phyloP scores from a whole-genome alignment of 1,140 invertebrate genomes.

The Drosophila insularis region DNA sequence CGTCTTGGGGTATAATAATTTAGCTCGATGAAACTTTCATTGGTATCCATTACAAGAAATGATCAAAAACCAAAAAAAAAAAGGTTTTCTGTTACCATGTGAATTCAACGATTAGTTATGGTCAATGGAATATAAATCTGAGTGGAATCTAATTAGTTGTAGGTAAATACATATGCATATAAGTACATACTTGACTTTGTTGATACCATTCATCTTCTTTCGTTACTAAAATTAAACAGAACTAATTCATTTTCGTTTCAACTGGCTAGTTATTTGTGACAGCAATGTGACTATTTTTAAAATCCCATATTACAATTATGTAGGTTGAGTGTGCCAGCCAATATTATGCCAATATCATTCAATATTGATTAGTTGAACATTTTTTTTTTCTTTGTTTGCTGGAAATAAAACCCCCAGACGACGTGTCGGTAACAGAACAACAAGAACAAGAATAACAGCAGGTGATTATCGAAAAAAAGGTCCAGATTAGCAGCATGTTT shows the following conservation, averaged over 20 bases:
- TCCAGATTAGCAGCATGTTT: conserved; percentile 41
- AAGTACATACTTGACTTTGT: conserved; percentile 28
- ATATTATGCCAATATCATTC: conserved; percentile 57
- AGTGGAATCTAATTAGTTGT: neutral
- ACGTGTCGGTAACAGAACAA: no score
- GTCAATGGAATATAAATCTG: neutral
- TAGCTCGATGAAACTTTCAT: conserved; percentile 27
- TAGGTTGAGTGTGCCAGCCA: conserved; percentile 46
- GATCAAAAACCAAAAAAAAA: conserved; percentile 16
- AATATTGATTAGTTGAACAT: conserved; percentile 45
- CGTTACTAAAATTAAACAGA: neutral
- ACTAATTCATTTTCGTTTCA: conserved; percentile 4
- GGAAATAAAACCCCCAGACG: no score
- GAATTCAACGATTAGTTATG: neutral
- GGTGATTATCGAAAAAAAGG: conserved; percentile 46
- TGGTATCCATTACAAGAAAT: conserved; percentile 11
- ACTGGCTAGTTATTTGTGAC: neutral
- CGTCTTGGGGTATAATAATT: conserved; percentile 31
- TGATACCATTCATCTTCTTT: conserved; percentile 15
- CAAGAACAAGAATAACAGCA: neutral
- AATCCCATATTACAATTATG: neutral
- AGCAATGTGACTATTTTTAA: neutral
- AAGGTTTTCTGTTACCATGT: conserved; percentile 8
- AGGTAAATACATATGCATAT: neutral
- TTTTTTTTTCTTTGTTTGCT: no score